Base-by-base conservation (phyloP, 1,140 invertebrate genomes). In the Pseudobourletiella spinata region DNA sequence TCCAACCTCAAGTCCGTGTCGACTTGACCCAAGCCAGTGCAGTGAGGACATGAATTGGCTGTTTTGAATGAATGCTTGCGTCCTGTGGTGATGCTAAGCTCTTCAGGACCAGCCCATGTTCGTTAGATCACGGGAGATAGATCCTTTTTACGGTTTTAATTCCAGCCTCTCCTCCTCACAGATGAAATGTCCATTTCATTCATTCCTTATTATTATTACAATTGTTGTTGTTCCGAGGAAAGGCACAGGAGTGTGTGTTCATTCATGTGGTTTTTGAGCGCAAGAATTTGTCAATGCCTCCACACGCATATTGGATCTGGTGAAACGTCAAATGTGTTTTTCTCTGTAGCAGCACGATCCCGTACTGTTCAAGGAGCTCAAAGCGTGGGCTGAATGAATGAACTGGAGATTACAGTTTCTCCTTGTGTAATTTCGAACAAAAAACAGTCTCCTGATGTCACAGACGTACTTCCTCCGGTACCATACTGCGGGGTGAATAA, bases 341-440 rank as follows among this genome's bases (percentile, higher is more conserved):
- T n/a, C n/a, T n/a, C n/a, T n/a, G n/a, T n/a, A n/a, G n/a, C n/a
- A n/a, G 43, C 43, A 46, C 43, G n/a, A n/a, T n/a, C n/a, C n/a
- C n/a, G n/a, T n/a, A n/a, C n/a, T 39, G n/a, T 8, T 39, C 18
- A 15, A 51, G 24, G 14, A 51, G 20, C 28, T 51, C 28, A 26
- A 51, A 51, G 39, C 52, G 52, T 55, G 52, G 28, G n/a, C 2
- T 32, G 52, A 55, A 55, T 55, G 29, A 55, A 55, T 32, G 52
- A 55, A 28, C 16, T 11, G 22, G 29, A 55, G 52, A 55, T 55
- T 55, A 55, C 25, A 39, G 30, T 55, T 55, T 55, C 28, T 32
- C 30, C 39, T n/a, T n/a, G n/a, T 55, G 52, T 55, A 55, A 55
- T 55, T 55, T 55, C n/a, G 20, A n/a, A n/a, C n/a, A n/a, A 35